Evolutionary conservation across 2,888 invertebrate genomes (phyloP), one percentile per base, ranked within the genome.

Genomic region (Nemurella pictetii): DNA sequence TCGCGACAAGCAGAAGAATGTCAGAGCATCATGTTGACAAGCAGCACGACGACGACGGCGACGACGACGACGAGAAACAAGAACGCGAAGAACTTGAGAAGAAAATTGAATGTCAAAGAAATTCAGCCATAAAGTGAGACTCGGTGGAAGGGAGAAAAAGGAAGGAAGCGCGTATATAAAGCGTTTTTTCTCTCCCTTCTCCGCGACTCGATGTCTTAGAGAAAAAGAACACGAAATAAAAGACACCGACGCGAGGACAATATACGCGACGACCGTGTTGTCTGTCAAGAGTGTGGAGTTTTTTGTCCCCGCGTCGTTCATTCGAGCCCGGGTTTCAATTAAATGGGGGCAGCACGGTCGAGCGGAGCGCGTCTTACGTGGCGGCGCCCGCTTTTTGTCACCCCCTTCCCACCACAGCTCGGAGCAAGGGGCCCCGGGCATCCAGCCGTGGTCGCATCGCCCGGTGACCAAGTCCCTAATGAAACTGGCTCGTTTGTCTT

Each of bases 71-170:
- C 2, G 75, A 27, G 75, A 1, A 55, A 20, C 55, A 55, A 55
- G 55, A 55, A 55, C 55, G 55, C 2, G 55, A 20, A 55, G 15
- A 20, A 55, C 55, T 15, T 20, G 55, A 55, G 55, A 55, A 55
- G 75, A 2, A 75, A 75, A 75, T 75, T 75, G 27, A 75, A 75
- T 28, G 75, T 75, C 75, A 75, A 75, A 75, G 75, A 75, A 75
- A 75, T 27, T 75, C 26, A 25, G 75, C 0, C 28, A n/a, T 9
- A 12, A n/a, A 75, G 26, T 27, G 75, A 75, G 25, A 75, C 9
- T 1, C 75, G 15, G 75, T n/a, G 28, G 75, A 75, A 26, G 27
- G 27, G 75, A 75, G 3, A 73, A 20, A 20, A 25, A 73, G 20
- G 73, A 25, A 25, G 26, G 75, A 25, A 28, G 26, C 26, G 28